A percentile compares a stretch with the other conserved stretches of the same genome.
phyloP scores from a whole-genome alignment of 2,888 invertebrate genomes.

The Antheraea yamamai region DNA sequence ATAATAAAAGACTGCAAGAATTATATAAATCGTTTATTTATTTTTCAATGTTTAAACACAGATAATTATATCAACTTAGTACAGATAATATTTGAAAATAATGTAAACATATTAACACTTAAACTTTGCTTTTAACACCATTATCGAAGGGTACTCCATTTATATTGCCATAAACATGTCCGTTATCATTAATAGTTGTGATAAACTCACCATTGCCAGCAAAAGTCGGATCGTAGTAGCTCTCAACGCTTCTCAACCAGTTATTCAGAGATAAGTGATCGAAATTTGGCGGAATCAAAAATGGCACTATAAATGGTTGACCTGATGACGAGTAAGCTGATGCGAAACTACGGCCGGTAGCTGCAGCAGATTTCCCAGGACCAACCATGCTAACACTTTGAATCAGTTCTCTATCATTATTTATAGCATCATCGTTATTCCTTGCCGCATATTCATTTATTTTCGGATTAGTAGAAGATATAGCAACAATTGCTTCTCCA shows the following conservation, averaged over 20 bases:
- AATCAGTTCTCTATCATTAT: constrained; percentile 29
- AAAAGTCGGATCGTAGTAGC: constrained; percentile 49
- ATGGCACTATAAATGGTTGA: constrained; percentile 50
- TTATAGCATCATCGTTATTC: constrained; percentile 26
- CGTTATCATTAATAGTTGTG: constrained; percentile 58
- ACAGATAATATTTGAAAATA: constrained; percentile 5
- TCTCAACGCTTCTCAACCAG: constrained; percentile 52
- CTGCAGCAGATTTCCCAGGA: constrained; percentile 48
- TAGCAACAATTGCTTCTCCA: constrained; percentile 55
- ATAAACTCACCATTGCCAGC: constrained; percentile 44
- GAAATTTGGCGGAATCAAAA: constrained; percentile 49
- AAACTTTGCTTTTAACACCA: constrained; percentile 32
- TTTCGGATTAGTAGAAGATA: constrained; percentile 58
- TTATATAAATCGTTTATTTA: constrained; percentile 19
- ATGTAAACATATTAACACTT: no score
- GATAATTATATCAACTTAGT: constrained; percentile 2
- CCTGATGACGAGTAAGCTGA: constrained; percentile 42
- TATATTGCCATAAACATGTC: constrained; percentile 56
- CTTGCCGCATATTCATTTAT: constrained; percentile 46
- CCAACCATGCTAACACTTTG: constrained; percentile 47
- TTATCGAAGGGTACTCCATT: constrained; percentile 51
- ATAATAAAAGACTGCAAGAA: constrained; percentile 49
- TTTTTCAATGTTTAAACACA: constrained; percentile 4
- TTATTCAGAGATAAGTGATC: constrained; percentile 49
- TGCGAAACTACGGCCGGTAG: constrained; percentile 50